Percentiles rank a stretch among this genome's conserved stretches.
These are phyloP conservation scores for Psix sp. DNA, from an alignment of 1,140 invertebrate species.

Conservation along the genomic window DNA sequence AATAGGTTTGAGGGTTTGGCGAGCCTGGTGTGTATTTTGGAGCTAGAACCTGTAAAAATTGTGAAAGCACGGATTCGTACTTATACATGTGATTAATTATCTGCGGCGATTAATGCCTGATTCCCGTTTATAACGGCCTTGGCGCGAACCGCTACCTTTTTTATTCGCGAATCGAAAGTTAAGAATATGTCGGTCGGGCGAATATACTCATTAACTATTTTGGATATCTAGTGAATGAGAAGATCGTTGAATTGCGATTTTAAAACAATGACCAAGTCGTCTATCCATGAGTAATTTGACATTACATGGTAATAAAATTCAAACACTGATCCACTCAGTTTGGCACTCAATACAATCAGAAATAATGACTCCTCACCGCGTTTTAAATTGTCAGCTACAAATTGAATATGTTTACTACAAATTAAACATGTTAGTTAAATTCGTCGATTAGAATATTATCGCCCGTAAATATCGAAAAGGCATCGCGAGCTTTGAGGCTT, in stretches of 20 bases:
- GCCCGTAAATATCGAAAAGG: not conserved
- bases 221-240: not conserved
- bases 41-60: not conserved
- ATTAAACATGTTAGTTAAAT: too few species aligned
- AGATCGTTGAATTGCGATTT: not conserved
- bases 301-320: conserved; percentile 4
- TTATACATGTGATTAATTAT: not conserved
- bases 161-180: not conserved
- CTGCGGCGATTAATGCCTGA: too few species aligned
- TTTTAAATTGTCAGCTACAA: not conserved
- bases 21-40: not conserved
- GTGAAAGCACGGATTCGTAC: not conserved
- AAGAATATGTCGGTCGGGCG: not conserved
- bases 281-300: not conserved
- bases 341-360: not conserved
- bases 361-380: not conserved
- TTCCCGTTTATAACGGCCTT: not conserved
- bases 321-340: not conserved
- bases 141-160: not conserved
- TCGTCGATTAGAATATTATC: conserved; percentile 3
- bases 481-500: conserved; percentile 5
- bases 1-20: too few species aligned
- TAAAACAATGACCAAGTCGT: not conserved
- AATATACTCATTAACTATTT: not conserved
- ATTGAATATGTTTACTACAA: not conserved